Conservation (phyloP, 2,888 invertebrate genomes). For the Invenusta paracnida region DNA sequence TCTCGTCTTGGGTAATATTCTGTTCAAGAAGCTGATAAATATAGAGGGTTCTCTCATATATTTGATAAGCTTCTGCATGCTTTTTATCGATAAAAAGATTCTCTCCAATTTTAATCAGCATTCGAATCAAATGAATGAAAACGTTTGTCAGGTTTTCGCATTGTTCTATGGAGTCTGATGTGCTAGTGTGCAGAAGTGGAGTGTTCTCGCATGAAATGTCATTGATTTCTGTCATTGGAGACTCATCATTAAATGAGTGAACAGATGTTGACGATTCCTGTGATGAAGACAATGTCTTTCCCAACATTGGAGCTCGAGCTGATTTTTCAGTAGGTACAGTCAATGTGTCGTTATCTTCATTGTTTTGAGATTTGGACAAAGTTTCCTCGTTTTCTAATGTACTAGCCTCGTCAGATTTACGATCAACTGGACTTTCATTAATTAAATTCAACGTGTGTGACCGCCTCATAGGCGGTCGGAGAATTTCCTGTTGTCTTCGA, state of each 20-base stretch:
- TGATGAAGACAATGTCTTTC: too few relatives aligned
- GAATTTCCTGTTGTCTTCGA: neutral
- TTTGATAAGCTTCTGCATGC: neutral
- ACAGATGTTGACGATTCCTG: neutral
- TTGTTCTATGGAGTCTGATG: neutral
- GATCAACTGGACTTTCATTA: too few relatives aligned
- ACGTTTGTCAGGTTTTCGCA: neutral
- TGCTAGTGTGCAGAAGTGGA: neutral
- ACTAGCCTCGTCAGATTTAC: too few relatives aligned
- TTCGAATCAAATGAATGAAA: neutral
- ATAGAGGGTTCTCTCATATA: neutral
- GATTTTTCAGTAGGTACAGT: neutral
- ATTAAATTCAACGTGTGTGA: too few relatives aligned
- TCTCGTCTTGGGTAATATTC: neutral
- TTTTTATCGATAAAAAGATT: neutral
- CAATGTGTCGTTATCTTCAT: neutral
- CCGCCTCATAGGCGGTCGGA: neutral
- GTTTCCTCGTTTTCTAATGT: neutral
- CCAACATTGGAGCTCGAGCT: neutral
- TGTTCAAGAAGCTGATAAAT: neutral
- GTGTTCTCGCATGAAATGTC: neutral
- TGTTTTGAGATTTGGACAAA: neutral
- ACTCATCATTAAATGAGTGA: neutral
- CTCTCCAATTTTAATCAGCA: neutral
- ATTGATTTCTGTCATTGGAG: neutral